Percentiles rank a stretch among this genome's conserved stretches.
Conservation (phyloP, 1,140 invertebrate species). For the Teleopsis dalmanni region DNA sequence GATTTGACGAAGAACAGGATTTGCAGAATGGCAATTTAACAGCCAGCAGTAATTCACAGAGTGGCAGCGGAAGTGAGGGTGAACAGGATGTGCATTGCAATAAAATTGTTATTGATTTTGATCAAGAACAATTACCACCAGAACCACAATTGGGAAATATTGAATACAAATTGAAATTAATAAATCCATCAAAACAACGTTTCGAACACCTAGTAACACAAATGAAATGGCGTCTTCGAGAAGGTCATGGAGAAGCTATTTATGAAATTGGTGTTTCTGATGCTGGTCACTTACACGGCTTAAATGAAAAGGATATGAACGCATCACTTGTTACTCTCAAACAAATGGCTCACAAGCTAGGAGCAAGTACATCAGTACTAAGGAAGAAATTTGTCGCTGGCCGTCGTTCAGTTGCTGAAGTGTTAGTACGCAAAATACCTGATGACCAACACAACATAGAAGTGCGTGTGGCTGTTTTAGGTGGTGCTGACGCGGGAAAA, state of each 20-base stretch:
- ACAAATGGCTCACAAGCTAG: constrained; percentile 76
- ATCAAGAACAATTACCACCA: constrained; percentile 63
- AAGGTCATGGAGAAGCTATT: constrained; percentile 88
- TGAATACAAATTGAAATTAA: constrained; percentile 86
- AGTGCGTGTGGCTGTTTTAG: constrained; percentile 83
- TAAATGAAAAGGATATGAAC: constrained; percentile 70
- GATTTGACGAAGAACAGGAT: constrained; percentile 34
- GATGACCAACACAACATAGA: constrained; percentile 89
- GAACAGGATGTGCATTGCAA: constrained; percentile 33
- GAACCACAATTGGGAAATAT: constrained; percentile 86
- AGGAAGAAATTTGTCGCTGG: constrained; percentile 46
- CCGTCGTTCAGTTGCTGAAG: constrained; percentile 65
- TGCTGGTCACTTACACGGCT: constrained; percentile 76
- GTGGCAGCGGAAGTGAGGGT: constrained; percentile 27
- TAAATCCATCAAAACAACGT: constrained; percentile 72
- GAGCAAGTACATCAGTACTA: constrained; percentile 66
- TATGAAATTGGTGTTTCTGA: constrained; percentile 96
- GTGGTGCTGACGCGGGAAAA: constrained; percentile 89
- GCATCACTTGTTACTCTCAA: constrained; percentile 74
- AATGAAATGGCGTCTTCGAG: constrained; percentile 82
- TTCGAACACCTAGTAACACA: constrained; percentile 87
- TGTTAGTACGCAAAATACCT: constrained; percentile 83
- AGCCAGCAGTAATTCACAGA: constrained; percentile 12
- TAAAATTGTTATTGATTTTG: constrained; percentile 41
- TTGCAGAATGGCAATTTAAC: constrained; percentile 25